phyloP scores from a whole-genome alignment of 2,888 invertebrate species.

The Scelioninae gen. 1 region DNA sequence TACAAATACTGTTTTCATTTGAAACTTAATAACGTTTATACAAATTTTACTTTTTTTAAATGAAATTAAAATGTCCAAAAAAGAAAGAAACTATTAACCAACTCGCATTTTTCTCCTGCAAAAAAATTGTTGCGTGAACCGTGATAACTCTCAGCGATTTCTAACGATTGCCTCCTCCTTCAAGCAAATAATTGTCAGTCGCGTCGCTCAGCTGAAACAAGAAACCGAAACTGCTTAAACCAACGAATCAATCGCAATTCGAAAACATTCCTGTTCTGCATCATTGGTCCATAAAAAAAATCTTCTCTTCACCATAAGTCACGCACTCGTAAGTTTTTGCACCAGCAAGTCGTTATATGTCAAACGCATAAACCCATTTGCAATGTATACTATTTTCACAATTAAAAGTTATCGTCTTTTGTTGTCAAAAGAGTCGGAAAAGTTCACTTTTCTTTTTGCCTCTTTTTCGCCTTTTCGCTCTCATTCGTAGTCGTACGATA shows the following conservation, averaged over 20 bases:
- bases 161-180: conserved; percentile 11
- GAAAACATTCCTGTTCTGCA: conserved; percentile 37
- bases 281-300: conserved; percentile 43
- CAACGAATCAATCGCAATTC: conserved; percentile 33
- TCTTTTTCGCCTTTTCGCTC: not conserved
- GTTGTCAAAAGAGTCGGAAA: not conserved
- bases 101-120: not conserved
- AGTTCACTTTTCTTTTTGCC: not conserved
- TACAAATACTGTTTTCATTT: too few relatives aligned
- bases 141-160: not conserved
- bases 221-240: conserved; percentile 22
- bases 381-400: not conserved
- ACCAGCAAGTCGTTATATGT: not conserved
- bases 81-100: too few relatives aligned
- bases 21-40: too few relatives aligned
- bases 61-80: too few relatives aligned
- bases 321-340: conserved; percentile 12
- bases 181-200: conserved; percentile 24
- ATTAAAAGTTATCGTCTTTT: conserved; percentile 5
- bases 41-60: too few relatives aligned
- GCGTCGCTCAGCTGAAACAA: conserved; percentile 23
- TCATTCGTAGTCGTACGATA: conserved; percentile 6
- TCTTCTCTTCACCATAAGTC: conserved; percentile 3
- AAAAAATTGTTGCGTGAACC: conserved; percentile 3
- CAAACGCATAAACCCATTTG: not conserved